These are phyloP conservation scores for Callaeas wilsoni DNA, from an alignment of 2,113 vertebrate genomes.

Conservation along the genomic window DNA sequence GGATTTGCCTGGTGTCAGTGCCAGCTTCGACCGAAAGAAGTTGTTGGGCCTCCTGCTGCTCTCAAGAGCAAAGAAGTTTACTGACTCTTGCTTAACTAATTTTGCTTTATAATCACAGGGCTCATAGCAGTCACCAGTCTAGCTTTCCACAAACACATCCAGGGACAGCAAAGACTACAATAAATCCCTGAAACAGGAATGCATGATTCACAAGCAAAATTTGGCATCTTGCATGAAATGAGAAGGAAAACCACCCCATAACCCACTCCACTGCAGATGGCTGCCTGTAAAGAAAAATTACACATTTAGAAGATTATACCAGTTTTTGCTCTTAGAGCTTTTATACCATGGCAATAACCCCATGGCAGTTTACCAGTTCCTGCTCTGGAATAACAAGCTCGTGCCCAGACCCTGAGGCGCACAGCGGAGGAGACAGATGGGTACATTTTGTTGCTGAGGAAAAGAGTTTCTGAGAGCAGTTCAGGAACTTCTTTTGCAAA, in stretches of 20 bases:
- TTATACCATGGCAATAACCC: not conserved
- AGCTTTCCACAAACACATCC: not conserved
- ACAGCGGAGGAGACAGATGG: not conserved
- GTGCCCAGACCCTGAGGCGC: not conserved
- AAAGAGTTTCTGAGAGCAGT: not conserved
- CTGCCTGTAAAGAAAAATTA: not conserved
- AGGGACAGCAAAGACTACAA: not conserved
- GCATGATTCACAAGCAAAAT: not conserved
- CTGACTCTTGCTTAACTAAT: not conserved
- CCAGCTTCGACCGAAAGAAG: slow-evolving; percentile 33
- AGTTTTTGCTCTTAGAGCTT: not conserved
- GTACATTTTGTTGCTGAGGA: slow-evolving; percentile 6
- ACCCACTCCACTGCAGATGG: not conserved
- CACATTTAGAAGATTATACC: not conserved
- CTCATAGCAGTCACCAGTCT: not conserved
- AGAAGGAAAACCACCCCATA: not conserved
- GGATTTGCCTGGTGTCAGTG: not conserved
- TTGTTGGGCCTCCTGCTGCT: slow-evolving; percentile 12
- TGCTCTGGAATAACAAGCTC: not conserved
- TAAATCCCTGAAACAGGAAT: not conserved
- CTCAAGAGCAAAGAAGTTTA: not conserved
- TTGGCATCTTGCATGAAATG: not conserved
- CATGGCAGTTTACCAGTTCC: not conserved
- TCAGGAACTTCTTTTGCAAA: slow-evolving; percentile 16
- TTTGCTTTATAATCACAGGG: slow-evolving; percentile 16